Conservation (phyloP, 2,888 invertebrate genomes). For the Galerucella nymphaeae region DNA sequence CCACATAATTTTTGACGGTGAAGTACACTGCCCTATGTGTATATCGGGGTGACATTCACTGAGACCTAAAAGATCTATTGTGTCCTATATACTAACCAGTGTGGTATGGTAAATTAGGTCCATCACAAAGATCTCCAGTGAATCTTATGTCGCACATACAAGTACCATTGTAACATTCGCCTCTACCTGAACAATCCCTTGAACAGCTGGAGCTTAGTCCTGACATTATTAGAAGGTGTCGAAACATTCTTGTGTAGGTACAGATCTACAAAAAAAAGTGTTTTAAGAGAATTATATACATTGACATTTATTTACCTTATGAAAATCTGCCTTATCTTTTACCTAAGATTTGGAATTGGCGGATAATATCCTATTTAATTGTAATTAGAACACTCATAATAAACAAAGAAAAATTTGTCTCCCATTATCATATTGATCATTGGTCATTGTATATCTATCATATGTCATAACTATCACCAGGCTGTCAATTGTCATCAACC, state of each 20-base stretch:
- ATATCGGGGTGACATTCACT: too few relatives aligned
- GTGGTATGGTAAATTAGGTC: conserved; percentile 85
- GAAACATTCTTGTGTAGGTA: conserved; percentile 57
- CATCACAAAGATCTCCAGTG: conserved; percentile 84
- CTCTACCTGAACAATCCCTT: conserved; percentile 87
- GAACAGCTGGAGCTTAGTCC: conserved; percentile 70
- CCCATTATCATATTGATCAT: conserved; percentile 22
- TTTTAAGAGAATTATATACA: neutral
- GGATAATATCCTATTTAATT: neutral
- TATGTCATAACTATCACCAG: neutral
- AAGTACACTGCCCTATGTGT: too few relatives aligned
- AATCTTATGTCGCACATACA: conserved; percentile 92
- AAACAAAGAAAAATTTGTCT: conserved; percentile 25
- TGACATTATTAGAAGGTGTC: conserved; percentile 63
- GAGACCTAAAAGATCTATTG: too few relatives aligned
- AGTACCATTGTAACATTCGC: conserved; percentile 91
- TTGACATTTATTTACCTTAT: conserved; percentile 14
- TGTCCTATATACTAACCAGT: conserved; percentile 59
- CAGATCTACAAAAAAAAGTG: conserved; percentile 17
- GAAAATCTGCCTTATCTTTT: conserved; percentile 3
- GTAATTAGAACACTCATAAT: conserved; percentile 18
- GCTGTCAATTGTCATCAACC: too few relatives aligned
- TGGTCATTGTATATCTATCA: too few relatives aligned
- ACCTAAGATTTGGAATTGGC: neutral
- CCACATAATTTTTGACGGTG: too few relatives aligned